Base-by-base conservation (phyloP, 1,140 invertebrate genomes). In the Mercenaria mercenaria region DNA sequence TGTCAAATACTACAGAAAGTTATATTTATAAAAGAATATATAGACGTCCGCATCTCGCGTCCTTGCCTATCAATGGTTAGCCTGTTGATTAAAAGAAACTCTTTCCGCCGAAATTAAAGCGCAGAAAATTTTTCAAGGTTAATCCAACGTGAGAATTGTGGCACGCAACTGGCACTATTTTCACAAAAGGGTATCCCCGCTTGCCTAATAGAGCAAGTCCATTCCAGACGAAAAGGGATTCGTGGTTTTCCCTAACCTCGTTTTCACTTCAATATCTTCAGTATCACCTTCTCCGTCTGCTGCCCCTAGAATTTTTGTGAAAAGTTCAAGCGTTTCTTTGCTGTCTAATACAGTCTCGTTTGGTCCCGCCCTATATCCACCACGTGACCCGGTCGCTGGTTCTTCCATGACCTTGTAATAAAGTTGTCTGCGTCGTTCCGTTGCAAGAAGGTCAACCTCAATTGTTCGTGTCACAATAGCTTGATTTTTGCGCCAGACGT, bases 401-500 rank as follows among this genome's bases (percentile, higher is more conserved):
- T 84, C 90, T 59, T 93, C 92, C 94, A 95, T 94, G n/a, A 95
- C 93, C 74, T 94, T 93, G 43, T 94, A 81, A 84, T 95, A 95
- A 64, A 95, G 80, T 20, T 93, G 92, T 26, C 94, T 87, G 26
- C 94, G 90, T 85, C 95, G 94, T 72, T 94, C 94, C 47, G 93
- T 95, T 34, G 94, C 95, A 32, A 93, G 83, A 26, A 96, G 91
- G 85, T 96, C 95, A 32, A 96, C 94, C 82, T 96, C 95, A 64
- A 95, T 95, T 29, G 93, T 90, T 26, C 95, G 74, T n/a, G 95
- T 96, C 15, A 96, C 94, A 69, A 95, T 95, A 20, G 95, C 95
- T 41, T 94, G 92, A 29, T 93, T 95, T 89, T 95, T 96, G n/a
- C 94, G 88, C 95, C 95, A 96, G 15, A 95, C 93, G 87, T 96